A percentile compares a stretch with the other conserved stretches of the same genome.
phyloP scores from a whole-genome alignment of 2,113 vertebrate genomes.

The Malurus alboscapulatus region DNA sequence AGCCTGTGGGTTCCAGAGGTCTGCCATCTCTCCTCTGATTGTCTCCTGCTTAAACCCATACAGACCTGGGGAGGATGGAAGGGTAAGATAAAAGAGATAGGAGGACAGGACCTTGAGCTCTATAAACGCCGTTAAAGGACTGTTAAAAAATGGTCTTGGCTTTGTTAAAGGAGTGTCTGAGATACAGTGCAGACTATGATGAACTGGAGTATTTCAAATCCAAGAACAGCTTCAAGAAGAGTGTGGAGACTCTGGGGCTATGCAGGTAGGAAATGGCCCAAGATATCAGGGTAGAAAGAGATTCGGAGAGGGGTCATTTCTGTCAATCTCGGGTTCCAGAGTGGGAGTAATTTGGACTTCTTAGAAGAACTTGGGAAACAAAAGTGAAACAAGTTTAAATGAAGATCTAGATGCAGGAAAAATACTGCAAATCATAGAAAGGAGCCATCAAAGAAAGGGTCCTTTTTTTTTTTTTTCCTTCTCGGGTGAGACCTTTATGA shows the following conservation, averaged over 20 bases:
- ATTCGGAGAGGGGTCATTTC: not conserved
- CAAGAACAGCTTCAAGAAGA: not conserved
- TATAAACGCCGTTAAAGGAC: no score
- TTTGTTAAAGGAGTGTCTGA: not conserved
- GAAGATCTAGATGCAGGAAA: not conserved
- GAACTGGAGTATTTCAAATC: not conserved
- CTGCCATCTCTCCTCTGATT: not conserved
- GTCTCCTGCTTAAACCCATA: not conserved
- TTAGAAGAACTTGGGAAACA: not conserved
- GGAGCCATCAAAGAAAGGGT: fast-evolving
- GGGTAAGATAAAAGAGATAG: not conserved
- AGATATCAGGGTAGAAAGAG: not conserved
- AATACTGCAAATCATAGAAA: not conserved
- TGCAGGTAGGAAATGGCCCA: not conserved
- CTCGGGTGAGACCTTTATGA: fast-evolving
- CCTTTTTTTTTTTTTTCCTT: not conserved
- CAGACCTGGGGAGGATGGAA: not conserved
- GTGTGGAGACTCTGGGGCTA: not conserved
- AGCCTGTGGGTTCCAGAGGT: not conserved
- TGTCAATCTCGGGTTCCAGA: not conserved
- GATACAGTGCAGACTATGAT: not conserved
- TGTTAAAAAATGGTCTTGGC: not conserved
- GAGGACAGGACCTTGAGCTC: not conserved
- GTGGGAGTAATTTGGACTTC: not conserved
- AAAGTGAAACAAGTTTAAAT: not conserved